Base-by-base conservation (phyloP, 2,888 invertebrate species). In the Lysandra coridon region DNA sequence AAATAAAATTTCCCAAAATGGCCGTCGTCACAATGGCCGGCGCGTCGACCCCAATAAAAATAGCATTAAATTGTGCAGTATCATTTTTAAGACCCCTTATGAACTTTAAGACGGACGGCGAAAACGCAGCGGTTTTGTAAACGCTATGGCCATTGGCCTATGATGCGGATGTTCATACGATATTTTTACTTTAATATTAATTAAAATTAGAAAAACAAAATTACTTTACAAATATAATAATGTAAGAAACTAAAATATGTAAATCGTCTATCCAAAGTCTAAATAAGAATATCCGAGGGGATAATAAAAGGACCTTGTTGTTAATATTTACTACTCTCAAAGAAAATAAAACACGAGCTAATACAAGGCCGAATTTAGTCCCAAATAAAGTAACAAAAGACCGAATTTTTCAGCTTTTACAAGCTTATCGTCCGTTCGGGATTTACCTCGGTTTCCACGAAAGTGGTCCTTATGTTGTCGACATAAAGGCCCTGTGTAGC, bases 1-100 rank as follows among this genome's bases (percentile, higher is more conserved):
- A 80, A 82, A 83, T 81, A 81, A 80, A 69, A 79, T 23, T 37
- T 23, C 33, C 33, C 75, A 75, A 74, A 44, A 74, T 74, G 74
- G 74, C 74, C 44, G 74, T n/a, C 74, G 74, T 74, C 74, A 74
- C 40, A 74, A 44, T 74, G 40, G 23, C 44, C 78, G 78, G 76
- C 64, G 64, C 79, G 64, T 73, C 40, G 74, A 80, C 73, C 69
- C 33, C 78, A 77, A 79, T 80, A 79, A 80, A 81, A 78, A 78
- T 76, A 79, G 78, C 73, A 80, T 74, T 78, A 79, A 76, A 60
- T 64, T 80, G 80, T 80, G 80, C 79, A 75, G 74, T 78, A 78
- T 76, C 75, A 78, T 77, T 81, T 74, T 78, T 79, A 64, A 79
- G 60, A 79, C 23, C 30, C 64, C 37, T 69, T 14, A 37, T 37